Percentiles rank a stretch among this genome's conserved stretches.
phyloP scores from a whole-genome alignment of 2,797 vertebrate genomes.

The Acrocephalus scirpaceus region DNA sequence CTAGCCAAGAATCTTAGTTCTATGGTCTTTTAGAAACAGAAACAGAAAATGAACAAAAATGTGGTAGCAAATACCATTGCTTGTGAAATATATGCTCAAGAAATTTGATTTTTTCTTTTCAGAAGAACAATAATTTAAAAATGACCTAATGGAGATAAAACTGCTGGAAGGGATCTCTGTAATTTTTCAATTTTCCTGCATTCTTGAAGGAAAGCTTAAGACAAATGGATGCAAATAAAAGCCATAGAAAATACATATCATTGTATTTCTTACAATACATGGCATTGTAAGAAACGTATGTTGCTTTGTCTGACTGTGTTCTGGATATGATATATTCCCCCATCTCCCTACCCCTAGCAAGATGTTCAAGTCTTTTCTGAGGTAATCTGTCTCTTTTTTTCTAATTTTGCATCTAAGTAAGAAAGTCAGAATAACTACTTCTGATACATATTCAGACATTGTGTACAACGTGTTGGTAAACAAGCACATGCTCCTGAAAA shows the following conservation, averaged over 20 bases:
- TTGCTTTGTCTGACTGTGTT: background rate
- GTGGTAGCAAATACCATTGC: background rate
- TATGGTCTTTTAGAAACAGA: background rate
- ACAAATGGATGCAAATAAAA: background rate
- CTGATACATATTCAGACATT: background rate
- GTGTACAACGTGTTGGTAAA: background rate
- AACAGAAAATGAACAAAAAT: background rate
- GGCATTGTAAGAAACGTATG: background rate
- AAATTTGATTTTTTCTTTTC: background rate
- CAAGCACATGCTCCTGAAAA: background rate
- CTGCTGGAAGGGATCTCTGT: background rate
- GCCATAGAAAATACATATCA: background rate
- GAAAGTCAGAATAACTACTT: background rate
- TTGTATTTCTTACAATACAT: too few species aligned
- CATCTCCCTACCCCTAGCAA: rapidly evolving
- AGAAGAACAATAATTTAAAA: background rate
- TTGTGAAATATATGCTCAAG: background rate
- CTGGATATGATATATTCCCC: background rate
- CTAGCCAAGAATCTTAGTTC: background rate
- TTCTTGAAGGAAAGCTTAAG: constrained; percentile 13
- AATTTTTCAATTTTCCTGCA: background rate
- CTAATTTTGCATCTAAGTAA: background rate
- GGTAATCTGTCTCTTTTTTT: background rate
- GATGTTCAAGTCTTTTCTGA: background rate
- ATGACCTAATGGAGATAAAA: background rate